phyloP scores from a whole-genome alignment of 1,140 invertebrate genomes.

The Monomorium pharaonis region DNA sequence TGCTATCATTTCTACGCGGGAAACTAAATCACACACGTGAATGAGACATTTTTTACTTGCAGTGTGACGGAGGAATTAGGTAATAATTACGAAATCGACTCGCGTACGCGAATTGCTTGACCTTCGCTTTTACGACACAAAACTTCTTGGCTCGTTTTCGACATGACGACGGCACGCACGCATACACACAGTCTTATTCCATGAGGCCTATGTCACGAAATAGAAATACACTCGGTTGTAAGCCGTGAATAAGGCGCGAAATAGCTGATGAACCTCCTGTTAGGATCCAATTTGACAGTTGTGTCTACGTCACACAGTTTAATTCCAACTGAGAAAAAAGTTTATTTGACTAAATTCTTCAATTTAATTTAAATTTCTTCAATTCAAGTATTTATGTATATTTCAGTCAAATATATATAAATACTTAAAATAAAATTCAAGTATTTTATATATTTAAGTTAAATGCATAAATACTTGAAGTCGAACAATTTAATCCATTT shows the following conservation, averaged over 20 bases:
- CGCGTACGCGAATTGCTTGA: slow-evolving; percentile 38
- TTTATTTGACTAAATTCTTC: too few relatives aligned
- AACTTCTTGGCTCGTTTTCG: slow-evolving; percentile 19
- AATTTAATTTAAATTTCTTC: too few relatives aligned
- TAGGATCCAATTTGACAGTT: neutral
- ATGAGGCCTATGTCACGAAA: neutral
- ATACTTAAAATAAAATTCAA: too few relatives aligned
- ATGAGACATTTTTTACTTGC: too few relatives aligned
- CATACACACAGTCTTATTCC: neutral
- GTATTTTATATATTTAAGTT: too few relatives aligned
- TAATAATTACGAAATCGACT: slow-evolving; percentile 46
- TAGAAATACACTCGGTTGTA: slow-evolving; percentile 11
- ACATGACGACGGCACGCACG: neutral
- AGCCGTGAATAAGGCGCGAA: slow-evolving; percentile 1
- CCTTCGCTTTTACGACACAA: slow-evolving; percentile 49
- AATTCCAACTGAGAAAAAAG: neutral
- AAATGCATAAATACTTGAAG: too few relatives aligned
- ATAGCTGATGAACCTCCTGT: neutral
- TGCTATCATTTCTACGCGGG: too few relatives aligned
- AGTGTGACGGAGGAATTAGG: neutral
- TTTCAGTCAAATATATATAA: too few relatives aligned
- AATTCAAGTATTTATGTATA: too few relatives aligned
- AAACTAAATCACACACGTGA: too few relatives aligned
- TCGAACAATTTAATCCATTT: too few relatives aligned
- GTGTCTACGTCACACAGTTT: neutral